Evolutionary conservation across 2,113 vertebrate genomes (phyloP).

Genomic region (Trochalopteron elliotii): DNA sequence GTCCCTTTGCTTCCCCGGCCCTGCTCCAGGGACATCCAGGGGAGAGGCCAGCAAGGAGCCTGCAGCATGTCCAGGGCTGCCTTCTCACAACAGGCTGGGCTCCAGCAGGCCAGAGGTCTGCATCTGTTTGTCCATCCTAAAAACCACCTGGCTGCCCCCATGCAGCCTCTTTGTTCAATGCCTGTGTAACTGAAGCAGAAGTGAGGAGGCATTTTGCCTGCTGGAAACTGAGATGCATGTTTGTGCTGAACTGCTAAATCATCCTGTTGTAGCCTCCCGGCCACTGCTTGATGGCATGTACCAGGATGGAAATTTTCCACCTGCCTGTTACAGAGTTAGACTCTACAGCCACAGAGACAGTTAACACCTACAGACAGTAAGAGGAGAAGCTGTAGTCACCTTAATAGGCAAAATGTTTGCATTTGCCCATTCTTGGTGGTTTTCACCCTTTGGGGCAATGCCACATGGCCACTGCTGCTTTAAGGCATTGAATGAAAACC

Average conservation of each 20-base stretch:
- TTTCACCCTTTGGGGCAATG: neutral
- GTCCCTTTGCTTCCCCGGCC: neutral
- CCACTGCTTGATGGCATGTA: neutral
- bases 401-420: neutral
- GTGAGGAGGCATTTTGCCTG: neutral
- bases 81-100: neutral
- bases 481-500: neutral
- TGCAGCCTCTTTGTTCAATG: fast-evolving
- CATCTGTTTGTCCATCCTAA: neutral
- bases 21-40: neutral
- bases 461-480: neutral
- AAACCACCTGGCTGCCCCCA: neutral
- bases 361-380: neutral
- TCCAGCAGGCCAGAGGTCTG: neutral
- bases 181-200: fast-evolving
- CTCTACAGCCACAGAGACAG: neutral
- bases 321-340: neutral
- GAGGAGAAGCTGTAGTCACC: neutral
- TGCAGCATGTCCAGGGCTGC: fast-evolving
- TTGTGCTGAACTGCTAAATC: neutral
- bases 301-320: neutral
- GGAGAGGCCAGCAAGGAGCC: neutral
- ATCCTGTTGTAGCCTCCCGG: neutral
- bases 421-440: neutral
- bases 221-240: neutral